Conservation (phyloP, 2,888 invertebrate species). For the Tiliacea aurago region DNA sequence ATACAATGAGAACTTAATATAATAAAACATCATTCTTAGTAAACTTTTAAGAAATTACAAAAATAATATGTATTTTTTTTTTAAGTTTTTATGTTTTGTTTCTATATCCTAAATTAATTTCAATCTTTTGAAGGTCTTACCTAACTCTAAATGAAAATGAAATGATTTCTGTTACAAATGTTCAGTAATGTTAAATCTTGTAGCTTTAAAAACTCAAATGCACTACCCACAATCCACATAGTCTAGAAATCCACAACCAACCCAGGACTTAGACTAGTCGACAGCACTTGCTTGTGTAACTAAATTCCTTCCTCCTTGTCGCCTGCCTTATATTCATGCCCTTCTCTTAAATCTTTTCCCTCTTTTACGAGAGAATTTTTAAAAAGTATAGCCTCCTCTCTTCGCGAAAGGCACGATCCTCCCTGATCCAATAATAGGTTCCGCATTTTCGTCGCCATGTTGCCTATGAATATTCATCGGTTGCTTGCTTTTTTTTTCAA, state of each 20-base stretch:
- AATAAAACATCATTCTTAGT: too few relatives aligned
- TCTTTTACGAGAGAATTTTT: conserved; percentile 64
- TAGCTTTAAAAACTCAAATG: not conserved
- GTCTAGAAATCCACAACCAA: not conserved
- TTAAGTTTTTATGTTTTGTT: too few relatives aligned
- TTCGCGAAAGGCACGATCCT: conserved; percentile 61
- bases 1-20: not conserved
- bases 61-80: too few relatives aligned
- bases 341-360: conserved; percentile 60
- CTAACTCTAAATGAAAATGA: too few relatives aligned
- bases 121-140: too few relatives aligned
- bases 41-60: not conserved
- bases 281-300: conserved; percentile 43
- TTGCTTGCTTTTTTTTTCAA: conserved; percentile 62
- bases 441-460: conserved; percentile 61
- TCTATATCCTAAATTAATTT: too few relatives aligned
- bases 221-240: not conserved
- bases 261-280: not conserved
- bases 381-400: conserved; percentile 62
- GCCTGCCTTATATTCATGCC: conserved; percentile 46
- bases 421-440: conserved; percentile 72
- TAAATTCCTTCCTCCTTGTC: conserved; percentile 41
- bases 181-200: not conserved
- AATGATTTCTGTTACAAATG: not conserved
- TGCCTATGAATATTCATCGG: conserved; percentile 71